Percentiles rank a stretch among this genome's conserved stretches.
These are phyloP conservation scores for Lampris megalopsis DNA, from an alignment of 2,113 vertebrate species.

Conservation along the genomic window DNA sequence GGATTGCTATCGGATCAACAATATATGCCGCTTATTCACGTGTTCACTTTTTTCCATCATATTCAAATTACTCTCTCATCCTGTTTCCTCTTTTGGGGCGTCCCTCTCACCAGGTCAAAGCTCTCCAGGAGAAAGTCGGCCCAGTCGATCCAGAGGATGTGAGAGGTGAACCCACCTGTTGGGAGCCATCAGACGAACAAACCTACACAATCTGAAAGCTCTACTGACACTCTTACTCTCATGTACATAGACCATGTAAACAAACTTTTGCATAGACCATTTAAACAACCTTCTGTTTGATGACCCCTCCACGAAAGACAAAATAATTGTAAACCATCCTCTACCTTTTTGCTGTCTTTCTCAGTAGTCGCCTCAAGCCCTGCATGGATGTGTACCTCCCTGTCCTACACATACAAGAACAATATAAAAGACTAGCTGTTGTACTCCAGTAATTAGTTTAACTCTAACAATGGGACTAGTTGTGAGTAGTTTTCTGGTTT, in stretches of 20 bases:
- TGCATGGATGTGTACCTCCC: constrained; percentile 69
- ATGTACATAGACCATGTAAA: constrained; percentile 57
- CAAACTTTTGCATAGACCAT: constrained; percentile 55
- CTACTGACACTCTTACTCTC: constrained; percentile 46
- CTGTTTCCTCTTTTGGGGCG: not conserved
- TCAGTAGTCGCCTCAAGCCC: constrained; percentile 37
- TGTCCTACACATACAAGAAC: constrained; percentile 55
- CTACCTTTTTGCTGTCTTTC: constrained; percentile 47
- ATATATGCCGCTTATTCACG: not conserved
- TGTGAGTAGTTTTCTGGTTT: constrained; percentile 38
- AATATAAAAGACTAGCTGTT: constrained; percentile 54
- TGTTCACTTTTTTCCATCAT: not conserved
- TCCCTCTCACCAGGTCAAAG: constrained; percentile 86
- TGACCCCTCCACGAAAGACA: constrained; percentile 21
- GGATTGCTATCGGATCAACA: not conserved
- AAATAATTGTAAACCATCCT: constrained; percentile 19
- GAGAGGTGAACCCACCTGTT: constrained; percentile 66
- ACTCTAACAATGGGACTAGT: constrained; percentile 51
- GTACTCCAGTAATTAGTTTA: constrained; percentile 27
- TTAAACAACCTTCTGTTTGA: constrained; percentile 51
- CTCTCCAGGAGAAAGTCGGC: constrained; percentile 93
- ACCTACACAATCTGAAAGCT: constrained; percentile 64
- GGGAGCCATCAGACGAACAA: constrained; percentile 44
- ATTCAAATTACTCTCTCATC: no score
- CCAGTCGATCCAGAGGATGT: constrained; percentile 94